A percentile compares a stretch with the other conserved stretches of the same genome.
Conservation (phyloP, 2,113 vertebrate genomes). For the Ailuropoda melanoleuca region DNA sequence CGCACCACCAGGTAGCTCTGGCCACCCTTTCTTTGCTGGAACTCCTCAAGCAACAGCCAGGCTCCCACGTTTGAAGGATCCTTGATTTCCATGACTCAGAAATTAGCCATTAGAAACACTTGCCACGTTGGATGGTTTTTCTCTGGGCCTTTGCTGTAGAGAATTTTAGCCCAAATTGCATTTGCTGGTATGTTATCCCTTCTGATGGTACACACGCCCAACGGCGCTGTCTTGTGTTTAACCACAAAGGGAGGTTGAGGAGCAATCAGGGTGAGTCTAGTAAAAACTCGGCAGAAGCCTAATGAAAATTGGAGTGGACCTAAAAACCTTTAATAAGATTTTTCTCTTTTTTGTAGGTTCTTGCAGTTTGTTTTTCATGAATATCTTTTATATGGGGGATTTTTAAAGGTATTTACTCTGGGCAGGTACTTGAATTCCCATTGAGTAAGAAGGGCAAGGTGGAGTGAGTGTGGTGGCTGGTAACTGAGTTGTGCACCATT, state of each 20-base stretch:
- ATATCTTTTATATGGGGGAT: not conserved
- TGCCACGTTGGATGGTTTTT: not conserved
- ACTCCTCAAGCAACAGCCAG: not conserved
- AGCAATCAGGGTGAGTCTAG: not conserved
- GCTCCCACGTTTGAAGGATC: not conserved
- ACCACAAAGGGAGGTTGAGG: not conserved
- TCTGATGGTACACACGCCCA: not conserved
- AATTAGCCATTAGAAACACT: slow-evolving; percentile 32
- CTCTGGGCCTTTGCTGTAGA: not conserved
- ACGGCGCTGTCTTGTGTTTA: not conserved
- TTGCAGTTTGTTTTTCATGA: slow-evolving; percentile 29
- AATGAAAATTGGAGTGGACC: not conserved
- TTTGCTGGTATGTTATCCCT: not conserved
- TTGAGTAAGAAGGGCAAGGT: not conserved
- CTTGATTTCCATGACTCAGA: not conserved
- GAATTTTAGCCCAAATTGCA: not conserved
- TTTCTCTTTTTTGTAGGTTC: not conserved
- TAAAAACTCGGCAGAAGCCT: slow-evolving; percentile 15
- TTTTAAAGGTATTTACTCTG: not conserved
- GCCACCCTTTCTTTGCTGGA: not conserved
- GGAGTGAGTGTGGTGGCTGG: not conserved
- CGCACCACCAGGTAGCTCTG: not conserved
- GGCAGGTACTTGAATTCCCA: slow-evolving; percentile 26
- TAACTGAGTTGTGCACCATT: not conserved
- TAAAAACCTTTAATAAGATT: not conserved